A percentile compares a stretch with the other conserved stretches of the same genome.
These are phyloP conservation scores for Drosophila saltans DNA, from an alignment of 1,140 invertebrate species.

Conservation along the genomic window DNA sequence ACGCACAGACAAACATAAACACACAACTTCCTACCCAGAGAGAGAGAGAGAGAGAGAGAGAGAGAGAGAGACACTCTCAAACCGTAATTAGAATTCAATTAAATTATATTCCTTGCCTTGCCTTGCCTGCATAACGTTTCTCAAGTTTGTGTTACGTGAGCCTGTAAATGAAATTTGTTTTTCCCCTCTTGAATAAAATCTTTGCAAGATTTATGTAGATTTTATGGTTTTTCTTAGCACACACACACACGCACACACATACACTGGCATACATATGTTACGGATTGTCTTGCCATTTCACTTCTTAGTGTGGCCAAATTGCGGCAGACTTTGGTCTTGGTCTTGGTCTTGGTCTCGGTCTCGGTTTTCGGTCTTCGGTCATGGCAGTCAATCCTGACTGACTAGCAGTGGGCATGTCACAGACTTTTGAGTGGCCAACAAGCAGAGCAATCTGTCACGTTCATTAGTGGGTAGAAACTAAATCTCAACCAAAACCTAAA, in stretches of 20 bases:
- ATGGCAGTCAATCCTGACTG: no score
- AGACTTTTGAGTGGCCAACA: constrained; percentile 38
- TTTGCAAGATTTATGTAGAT: constrained; percentile 42
- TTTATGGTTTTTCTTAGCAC: constrained; percentile 39
- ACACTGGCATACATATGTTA: constrained; percentile 6
- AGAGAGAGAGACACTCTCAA: constrained; percentile 5
- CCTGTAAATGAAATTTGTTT: constrained; percentile 40
- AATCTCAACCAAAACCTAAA: constrained; percentile 18
- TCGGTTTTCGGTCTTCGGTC: constrained; percentile 18
- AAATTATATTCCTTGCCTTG: constrained; percentile 26
- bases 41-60: background rate
- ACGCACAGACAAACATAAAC: background rate
- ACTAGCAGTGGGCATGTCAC: constrained; percentile 17
- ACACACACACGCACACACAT: constrained; percentile 6
- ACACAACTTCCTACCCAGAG: background rate
- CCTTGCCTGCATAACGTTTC: constrained; percentile 5
- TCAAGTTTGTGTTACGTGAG: constrained; percentile 13
- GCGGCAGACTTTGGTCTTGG: constrained; percentile 13
- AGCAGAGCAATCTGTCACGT: constrained; percentile 44
- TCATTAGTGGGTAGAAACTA: constrained; percentile 32
- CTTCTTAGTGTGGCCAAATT: constrained; percentile 16
- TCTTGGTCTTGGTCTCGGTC: constrained; percentile 31
- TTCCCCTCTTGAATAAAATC: constrained; percentile 12
- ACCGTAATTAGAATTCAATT: constrained; percentile 39
- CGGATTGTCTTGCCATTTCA: constrained; percentile 27